Evolutionary conservation across 2,797 vertebrate species (phyloP).

Genomic region (Alfaro cultratus): DNA sequence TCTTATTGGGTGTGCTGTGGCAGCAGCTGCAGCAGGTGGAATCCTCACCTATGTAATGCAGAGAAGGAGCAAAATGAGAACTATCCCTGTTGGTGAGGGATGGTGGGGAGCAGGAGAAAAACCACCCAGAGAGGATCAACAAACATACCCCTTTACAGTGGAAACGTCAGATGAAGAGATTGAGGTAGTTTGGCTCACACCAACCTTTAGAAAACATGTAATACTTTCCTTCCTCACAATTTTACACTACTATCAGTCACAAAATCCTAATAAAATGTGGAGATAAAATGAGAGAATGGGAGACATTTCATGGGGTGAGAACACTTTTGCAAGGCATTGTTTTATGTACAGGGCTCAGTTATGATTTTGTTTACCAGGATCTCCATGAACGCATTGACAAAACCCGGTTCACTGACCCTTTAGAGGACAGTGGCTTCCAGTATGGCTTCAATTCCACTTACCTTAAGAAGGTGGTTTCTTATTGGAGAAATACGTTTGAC

Average conservation of each 20-base stretch:
- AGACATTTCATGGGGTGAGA: background rate
- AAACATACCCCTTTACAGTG: conserved; percentile 82
- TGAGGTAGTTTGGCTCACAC: conserved; percentile 67
- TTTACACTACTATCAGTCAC: background rate
- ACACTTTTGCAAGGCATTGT: background rate
- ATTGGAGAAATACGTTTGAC: conserved; percentile 89
- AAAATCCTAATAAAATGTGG: background rate
- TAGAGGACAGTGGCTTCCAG: conserved; percentile 84
- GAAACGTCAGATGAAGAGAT: conserved; percentile 84
- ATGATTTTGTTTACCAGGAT: conserved; percentile 75
- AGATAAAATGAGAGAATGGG: background rate
- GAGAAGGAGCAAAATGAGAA: conserved; percentile 66
- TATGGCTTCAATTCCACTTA: conserved; percentile 88
- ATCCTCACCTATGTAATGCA: conserved; percentile 76
- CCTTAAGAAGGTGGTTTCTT: conserved; percentile 84
- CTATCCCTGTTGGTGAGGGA: conserved; percentile 83
- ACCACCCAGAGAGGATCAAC: conserved; percentile 65
- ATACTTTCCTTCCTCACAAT: background rate
- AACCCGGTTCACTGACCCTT: conserved; percentile 75
- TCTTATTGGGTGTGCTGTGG: conserved; percentile 75
- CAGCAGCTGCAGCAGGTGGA: conserved; percentile 73
- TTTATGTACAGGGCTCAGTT: background rate
- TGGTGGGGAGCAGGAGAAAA: conserved; percentile 87
- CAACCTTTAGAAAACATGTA: background rate
- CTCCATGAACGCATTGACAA: conserved; percentile 85